These are phyloP conservation scores for Ophiothrix spiculata DNA, from an alignment of 35 echinoderm and acorn worm genomes.

Conservation along the genomic window DNA sequence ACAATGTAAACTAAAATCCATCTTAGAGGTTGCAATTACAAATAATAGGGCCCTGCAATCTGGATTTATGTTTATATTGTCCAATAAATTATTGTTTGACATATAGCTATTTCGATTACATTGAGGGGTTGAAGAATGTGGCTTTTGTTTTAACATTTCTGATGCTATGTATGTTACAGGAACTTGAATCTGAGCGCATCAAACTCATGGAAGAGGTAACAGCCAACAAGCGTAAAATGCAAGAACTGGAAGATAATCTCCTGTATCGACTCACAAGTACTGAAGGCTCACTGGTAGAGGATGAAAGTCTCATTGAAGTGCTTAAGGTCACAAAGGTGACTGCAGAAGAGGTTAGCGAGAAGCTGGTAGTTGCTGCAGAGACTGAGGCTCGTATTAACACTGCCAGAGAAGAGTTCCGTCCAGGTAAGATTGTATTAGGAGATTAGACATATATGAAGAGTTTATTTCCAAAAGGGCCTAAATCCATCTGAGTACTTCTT, in stretches of 20 bases:
- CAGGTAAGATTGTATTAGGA: constrained; percentile 69
- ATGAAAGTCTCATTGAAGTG: constrained; percentile 93
- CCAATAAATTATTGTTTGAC: too few species aligned
- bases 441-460: too few species aligned
- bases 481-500: too few species aligned
- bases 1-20: too few species aligned
- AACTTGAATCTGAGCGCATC: constrained; percentile 84
- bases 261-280: constrained; percentile 91
- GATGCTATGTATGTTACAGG: too few species aligned
- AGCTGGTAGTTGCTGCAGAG: constrained; percentile 86
- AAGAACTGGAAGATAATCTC: constrained; percentile 95
- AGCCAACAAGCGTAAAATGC: constrained; percentile 97
- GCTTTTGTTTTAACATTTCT: too few species aligned
- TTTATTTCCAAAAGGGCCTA: too few species aligned
- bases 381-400: constrained; percentile 93
- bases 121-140: too few species aligned
- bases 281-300: constrained; percentile 93
- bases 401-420: constrained; percentile 94
- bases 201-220: constrained; percentile 99
- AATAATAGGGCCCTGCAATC: too few species aligned
- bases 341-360: constrained; percentile 96
- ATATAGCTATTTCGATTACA: too few species aligned
- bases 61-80: too few species aligned
- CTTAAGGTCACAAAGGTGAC: constrained; percentile 87
- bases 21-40: too few species aligned